Conservation (phyloP, 2,113 vertebrate genomes). For the Hystrix cristata region DNA sequence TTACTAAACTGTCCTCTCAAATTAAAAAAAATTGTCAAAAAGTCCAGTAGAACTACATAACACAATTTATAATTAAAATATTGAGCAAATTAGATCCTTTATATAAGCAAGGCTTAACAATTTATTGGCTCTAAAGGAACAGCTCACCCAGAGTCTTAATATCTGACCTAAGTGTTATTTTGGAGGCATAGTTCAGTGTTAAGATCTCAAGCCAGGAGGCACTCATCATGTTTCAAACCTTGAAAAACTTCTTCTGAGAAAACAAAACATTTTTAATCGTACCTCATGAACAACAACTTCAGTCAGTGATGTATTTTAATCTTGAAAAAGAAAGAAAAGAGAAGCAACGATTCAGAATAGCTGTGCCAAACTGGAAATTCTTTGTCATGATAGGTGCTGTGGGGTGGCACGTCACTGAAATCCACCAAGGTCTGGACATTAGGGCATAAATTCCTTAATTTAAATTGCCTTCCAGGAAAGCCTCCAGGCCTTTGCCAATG, state of each 20-base stretch:
- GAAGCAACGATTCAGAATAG: not conserved
- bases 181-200: slow-evolving; percentile 4
- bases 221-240: slow-evolving; percentile 17
- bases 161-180: not conserved
- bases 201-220: slow-evolving; percentile 30
- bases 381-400: not conserved
- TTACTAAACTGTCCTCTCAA: not conserved
- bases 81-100: not conserved
- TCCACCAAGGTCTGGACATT: no score
- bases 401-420: not conserved
- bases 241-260: slow-evolving; percentile 16
- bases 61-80: slow-evolving; percentile 45
- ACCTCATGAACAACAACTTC: slow-evolving; percentile 46
- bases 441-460: not conserved
- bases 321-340: not conserved
- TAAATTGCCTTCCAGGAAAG: no score
- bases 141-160: not conserved
- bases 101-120: slow-evolving; percentile 16
- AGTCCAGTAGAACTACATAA: not conserved
- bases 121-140: not conserved
- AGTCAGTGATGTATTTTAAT: slow-evolving; percentile 48
- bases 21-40: slow-evolving; percentile 45
- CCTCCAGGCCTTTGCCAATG: not conserved
- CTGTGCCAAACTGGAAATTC: not conserved
- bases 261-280: slow-evolving; percentile 46